Conservation (phyloP, 2,797 vertebrate species). For the Galago senegalensis region DNA sequence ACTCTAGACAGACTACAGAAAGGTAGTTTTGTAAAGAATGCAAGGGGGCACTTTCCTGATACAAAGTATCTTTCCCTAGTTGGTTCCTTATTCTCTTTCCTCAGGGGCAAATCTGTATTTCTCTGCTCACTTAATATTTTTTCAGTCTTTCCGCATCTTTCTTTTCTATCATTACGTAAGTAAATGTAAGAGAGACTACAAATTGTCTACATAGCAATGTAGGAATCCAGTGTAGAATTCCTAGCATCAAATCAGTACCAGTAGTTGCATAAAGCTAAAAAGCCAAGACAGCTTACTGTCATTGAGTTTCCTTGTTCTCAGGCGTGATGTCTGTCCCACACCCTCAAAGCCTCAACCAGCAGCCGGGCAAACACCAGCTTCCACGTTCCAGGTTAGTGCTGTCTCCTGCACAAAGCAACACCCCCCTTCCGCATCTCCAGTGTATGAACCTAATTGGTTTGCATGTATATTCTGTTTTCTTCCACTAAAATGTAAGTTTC, state of each 20-base stretch:
- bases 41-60: not conserved
- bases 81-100: not conserved
- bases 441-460: not conserved
- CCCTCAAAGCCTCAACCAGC: not conserved
- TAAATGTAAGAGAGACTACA: not conserved
- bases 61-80: not conserved
- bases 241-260: not conserved
- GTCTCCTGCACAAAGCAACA: not conserved
- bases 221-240: too few species aligned
- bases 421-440: fast-evolving
- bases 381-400: not conserved
- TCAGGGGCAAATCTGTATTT: not conserved
- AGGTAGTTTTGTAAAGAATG: not conserved
- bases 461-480: not conserved
- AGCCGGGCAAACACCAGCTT: not conserved
- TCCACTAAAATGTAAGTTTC: not conserved
- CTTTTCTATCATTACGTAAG: not conserved
- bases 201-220: not conserved
- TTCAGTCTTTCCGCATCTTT: not conserved
- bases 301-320: not conserved
- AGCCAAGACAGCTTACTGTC: not conserved
- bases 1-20: not conserved
- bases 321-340: fast-evolving
- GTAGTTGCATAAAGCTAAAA: not conserved
- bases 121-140: not conserved